These are phyloP conservation scores for Scomber japonicus DNA, from an alignment of 2,113 vertebrate species.

Conservation along the genomic window DNA sequence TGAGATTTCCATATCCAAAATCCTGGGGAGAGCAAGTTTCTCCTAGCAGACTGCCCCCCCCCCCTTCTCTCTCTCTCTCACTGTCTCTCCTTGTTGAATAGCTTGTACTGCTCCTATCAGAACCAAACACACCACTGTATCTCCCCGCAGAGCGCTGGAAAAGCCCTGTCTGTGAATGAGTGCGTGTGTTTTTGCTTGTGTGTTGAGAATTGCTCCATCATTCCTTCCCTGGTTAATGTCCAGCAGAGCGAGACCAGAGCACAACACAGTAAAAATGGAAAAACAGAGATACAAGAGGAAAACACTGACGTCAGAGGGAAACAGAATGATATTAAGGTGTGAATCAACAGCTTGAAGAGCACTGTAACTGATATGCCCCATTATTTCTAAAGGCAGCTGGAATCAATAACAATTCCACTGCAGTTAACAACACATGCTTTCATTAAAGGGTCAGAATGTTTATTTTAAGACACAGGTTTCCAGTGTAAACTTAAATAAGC, in stretches of 20 bases:
- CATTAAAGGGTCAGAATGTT: background rate
- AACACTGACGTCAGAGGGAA: constrained; percentile 30
- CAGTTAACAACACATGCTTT: constrained; percentile 8
- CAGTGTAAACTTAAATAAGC: no score
- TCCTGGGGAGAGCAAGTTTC: constrained; percentile 18
- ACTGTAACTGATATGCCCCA: constrained; percentile 30
- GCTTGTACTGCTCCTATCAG: constrained; percentile 66
- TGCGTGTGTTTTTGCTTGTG: constrained; percentile 14
- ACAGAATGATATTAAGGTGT: constrained; percentile 6
- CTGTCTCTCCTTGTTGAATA: constrained; percentile 44
- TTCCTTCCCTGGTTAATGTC: constrained; percentile 66
- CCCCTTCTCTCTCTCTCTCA: background rate
- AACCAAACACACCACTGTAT: constrained; percentile 64
- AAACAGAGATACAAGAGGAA: constrained; percentile 51
- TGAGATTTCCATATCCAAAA: constrained; percentile 9
- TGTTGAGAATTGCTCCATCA: constrained; percentile 68
- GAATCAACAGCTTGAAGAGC: constrained; percentile 21
- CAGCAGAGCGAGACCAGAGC: constrained; percentile 63
- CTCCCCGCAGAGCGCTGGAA: constrained; percentile 53
- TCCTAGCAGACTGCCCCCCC: background rate
- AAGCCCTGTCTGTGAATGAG: constrained; percentile 53
- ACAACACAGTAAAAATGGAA: constrained; percentile 56
- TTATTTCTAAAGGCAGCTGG: constrained; percentile 26
- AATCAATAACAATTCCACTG: constrained; percentile 17
- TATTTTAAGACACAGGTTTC: no score